Percentiles rank a stretch among this genome's conserved stretches.
Conservation (phyloP, 2,888 invertebrate genomes). For the Cremastinae sp. region DNA sequence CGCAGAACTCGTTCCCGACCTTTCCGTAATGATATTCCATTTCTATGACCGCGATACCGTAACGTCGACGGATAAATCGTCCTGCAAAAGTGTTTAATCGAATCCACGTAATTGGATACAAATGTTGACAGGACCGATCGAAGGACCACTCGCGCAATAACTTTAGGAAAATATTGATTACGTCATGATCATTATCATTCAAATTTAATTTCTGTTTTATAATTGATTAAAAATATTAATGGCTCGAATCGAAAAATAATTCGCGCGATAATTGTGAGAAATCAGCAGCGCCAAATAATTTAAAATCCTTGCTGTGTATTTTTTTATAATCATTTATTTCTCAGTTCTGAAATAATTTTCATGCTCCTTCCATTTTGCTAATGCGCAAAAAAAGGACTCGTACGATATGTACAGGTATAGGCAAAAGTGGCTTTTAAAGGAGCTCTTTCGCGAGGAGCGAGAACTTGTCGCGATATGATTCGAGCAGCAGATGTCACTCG, state of each 20-base stretch:
- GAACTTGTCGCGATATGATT: slow-evolving; percentile 71
- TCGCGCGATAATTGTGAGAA: too few species aligned
- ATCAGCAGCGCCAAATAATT: too few species aligned
- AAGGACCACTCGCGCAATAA: too few species aligned
- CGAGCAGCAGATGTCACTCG: slow-evolving; percentile 78
- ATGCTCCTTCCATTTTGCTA: slow-evolving; percentile 21
- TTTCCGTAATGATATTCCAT: slow-evolving; percentile 28
- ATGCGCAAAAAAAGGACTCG: slow-evolving; percentile 39
- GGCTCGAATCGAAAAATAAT: too few species aligned
- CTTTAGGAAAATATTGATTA: too few species aligned
- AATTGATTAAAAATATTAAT: too few species aligned
- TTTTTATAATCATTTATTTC: background rate
- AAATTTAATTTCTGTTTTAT: too few species aligned
- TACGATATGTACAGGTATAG: slow-evolving; percentile 1
- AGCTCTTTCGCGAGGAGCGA: slow-evolving; percentile 34
- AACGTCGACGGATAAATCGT: background rate
- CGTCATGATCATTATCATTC: too few species aligned
- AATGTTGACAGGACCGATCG: too few species aligned
- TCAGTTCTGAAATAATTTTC: slow-evolving; percentile 38
- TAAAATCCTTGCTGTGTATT: background rate
- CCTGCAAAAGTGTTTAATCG: background rate
- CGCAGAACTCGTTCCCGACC: background rate
- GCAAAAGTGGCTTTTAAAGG: slow-evolving; percentile 22
- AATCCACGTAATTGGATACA: too few species aligned
- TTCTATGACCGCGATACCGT: background rate